Evolutionary conservation across 1,140 invertebrate species (phyloP).

Genomic region (Drosophila littoralis): DNA sequence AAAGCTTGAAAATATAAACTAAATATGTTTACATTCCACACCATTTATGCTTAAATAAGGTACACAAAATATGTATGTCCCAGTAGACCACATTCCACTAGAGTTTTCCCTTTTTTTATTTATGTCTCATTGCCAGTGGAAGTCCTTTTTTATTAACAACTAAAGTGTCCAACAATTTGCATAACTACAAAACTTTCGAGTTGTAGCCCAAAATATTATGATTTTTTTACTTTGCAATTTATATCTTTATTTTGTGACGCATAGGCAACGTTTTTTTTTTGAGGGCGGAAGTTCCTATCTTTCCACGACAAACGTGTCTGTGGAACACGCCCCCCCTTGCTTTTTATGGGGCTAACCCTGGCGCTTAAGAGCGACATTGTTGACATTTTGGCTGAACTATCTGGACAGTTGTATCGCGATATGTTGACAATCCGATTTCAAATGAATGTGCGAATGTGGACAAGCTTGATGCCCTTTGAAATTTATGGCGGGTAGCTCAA

Average conservation of each 20-base stretch:
- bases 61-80: no score
- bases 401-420: constrained; percentile 66
- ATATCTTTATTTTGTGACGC: constrained; percentile 49
- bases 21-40: no score
- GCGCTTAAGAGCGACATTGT: constrained; percentile 64
- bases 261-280: constrained; percentile 34
- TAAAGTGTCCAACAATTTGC: constrained; percentile 18
- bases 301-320: neutral
- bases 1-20: no score
- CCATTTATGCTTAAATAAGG: no score
- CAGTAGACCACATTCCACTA: neutral
- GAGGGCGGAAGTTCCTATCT: constrained; percentile 11
- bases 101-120: neutral
- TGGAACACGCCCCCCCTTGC: neutral
- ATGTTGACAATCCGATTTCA: constrained; percentile 31
- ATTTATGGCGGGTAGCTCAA: constrained; percentile 37
- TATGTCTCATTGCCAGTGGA: neutral
- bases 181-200: constrained; percentile 35
- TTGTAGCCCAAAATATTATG: constrained; percentile 34
- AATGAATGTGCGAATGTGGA: constrained; percentile 29
- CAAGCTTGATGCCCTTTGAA: constrained; percentile 31
- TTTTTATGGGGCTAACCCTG: constrained; percentile 20
- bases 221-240: constrained; percentile 37
- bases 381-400: constrained; percentile 59
- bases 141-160: constrained; percentile 10